phyloP scores from a whole-genome alignment of 2,888 invertebrate species.

The Xestoiulus laeticollis region DNA sequence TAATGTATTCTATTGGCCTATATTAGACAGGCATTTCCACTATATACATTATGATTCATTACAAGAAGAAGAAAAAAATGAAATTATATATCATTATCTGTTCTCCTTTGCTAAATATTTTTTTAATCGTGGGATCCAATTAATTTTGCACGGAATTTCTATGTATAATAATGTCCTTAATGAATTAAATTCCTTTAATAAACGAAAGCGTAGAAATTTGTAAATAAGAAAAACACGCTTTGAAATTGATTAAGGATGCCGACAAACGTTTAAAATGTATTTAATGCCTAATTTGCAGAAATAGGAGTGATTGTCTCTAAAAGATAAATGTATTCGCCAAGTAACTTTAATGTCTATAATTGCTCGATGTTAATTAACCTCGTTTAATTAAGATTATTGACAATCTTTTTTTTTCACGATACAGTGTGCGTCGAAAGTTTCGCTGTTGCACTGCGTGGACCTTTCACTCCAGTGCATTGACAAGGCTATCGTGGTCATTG shows the following conservation, averaged over 20 bases:
- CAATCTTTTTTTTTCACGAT: background rate
- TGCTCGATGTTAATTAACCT: conserved; percentile 11
- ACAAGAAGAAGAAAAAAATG: background rate
- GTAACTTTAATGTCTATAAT: background rate
- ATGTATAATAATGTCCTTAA: background rate
- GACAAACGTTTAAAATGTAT: conserved; percentile 21
- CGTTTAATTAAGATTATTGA: background rate
- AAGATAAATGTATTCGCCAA: background rate
- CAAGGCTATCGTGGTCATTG: background rate
- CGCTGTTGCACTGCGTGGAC: background rate
- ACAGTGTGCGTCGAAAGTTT: background rate
- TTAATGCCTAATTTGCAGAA: conserved; percentile 23
- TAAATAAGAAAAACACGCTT: background rate
- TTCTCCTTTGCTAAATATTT: background rate
- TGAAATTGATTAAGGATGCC: conserved; percentile 15
- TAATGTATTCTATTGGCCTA: background rate
- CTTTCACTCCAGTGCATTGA: background rate
- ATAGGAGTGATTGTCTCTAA: background rate
- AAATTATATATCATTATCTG: background rate
- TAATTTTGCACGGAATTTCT: background rate
- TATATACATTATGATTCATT: too few relatives aligned
- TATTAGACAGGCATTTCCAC: background rate
- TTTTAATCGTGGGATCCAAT: background rate
- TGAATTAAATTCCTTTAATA: background rate
- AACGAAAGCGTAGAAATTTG: background rate